Percentiles rank a stretch among this genome's conserved stretches.
phyloP scores from a whole-genome alignment of 1,140 invertebrate genomes.

The Pseudomyrmex dendroicus region DNA sequence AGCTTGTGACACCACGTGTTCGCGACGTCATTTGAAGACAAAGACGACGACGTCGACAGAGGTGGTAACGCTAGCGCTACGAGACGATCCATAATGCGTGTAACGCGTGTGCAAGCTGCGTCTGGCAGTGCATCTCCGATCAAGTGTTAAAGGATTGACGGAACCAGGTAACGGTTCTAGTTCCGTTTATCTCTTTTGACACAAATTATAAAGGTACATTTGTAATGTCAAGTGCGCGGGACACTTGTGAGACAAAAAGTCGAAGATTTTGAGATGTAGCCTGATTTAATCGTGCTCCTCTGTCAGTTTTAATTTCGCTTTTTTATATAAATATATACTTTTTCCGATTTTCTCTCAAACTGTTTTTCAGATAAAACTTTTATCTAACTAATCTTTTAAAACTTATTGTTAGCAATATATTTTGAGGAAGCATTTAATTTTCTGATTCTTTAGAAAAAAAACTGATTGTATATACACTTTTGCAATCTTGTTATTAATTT shows the following conservation, averaged over 20 bases:
- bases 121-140: conserved; percentile 46
- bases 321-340: not conserved
- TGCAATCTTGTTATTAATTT: not conserved
- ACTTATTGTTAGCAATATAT: not conserved
- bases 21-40: conserved; percentile 36
- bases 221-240: not conserved
- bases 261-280: conserved; percentile 19
- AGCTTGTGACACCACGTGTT: conserved; percentile 61
- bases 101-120: conserved; percentile 55
- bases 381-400: not conserved
- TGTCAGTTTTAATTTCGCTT: not conserved
- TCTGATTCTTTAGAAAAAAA: no score
- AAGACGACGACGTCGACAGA: conserved; percentile 14
- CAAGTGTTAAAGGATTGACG: conserved; percentile 53
- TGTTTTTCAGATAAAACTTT: not conserved
- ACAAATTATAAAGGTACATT: not conserved
- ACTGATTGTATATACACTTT: not conserved
- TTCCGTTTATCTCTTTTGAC: conserved; percentile 10
- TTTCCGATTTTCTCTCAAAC: not conserved
- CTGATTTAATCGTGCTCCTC: not conserved
- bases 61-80: conserved; percentile 20
- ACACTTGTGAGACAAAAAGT: not conserved
- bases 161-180: conserved; percentile 35
- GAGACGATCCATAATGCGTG: conserved; percentile 54
- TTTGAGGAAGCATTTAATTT: not conserved